Evolutionary conservation across 2,797 vertebrate genomes (phyloP).

Genomic region (Tympanoctomys barrerae): DNA sequence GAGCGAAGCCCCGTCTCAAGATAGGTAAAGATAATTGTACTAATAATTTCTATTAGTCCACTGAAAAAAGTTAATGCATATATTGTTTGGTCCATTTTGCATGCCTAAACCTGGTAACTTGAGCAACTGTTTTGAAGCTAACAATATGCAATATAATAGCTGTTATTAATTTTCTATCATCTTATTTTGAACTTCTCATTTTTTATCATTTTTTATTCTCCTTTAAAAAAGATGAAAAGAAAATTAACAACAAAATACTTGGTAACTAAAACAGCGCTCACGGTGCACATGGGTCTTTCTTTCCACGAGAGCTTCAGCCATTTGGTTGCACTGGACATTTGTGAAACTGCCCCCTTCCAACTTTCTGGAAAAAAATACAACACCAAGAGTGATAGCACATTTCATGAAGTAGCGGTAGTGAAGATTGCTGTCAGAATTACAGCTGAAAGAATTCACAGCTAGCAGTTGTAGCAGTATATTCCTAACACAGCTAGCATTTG

Average conservation of each 20-base stretch:
- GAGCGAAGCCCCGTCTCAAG: not conserved
- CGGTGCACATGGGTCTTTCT: not conserved
- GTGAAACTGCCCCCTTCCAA: not conserved
- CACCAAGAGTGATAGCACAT: not conserved
- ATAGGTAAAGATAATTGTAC: too few relatives aligned
- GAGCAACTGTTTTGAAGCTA: too few relatives aligned
- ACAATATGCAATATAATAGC: too few relatives aligned
- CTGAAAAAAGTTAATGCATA: too few relatives aligned
- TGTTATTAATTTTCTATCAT: too few relatives aligned
- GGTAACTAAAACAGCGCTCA: not conserved
- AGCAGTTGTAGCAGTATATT: not conserved
- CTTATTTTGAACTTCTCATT: too few relatives aligned
- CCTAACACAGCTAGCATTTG: not conserved
- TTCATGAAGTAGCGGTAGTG: not conserved
- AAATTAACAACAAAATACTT: not conserved
- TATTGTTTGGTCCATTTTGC: too few relatives aligned
- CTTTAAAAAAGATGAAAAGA: not conserved
- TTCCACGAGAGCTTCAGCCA: not conserved
- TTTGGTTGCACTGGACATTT: not conserved
- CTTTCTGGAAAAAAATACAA: not conserved
- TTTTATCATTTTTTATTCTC: too few relatives aligned
- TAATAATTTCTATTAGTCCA: too few relatives aligned
- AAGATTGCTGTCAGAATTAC: slow-evolving; percentile 6
- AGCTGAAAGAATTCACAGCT: not conserved
- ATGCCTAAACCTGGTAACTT: too few relatives aligned